Base-by-base conservation (phyloP, 2,888 invertebrate species). In the Isoperla grammatica region DNA sequence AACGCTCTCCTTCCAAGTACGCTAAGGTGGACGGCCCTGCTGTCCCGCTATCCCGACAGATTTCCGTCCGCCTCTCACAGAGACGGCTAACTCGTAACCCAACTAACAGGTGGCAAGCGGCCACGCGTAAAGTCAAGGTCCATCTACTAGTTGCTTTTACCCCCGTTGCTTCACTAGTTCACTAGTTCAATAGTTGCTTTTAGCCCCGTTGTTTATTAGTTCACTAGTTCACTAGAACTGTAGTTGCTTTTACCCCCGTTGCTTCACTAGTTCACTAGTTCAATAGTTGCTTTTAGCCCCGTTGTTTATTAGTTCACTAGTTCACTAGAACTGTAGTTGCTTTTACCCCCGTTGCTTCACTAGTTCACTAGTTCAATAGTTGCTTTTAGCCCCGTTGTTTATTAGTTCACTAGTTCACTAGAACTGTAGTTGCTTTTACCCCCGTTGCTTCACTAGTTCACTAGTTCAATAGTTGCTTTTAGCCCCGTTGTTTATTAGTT, bases 111-210 rank as follows among this genome's bases (percentile, higher is more conserved):
- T 86, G 87, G 85, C 83, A 80, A 71, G 81, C 74, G 65, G 84
- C 84, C 74, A 84, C 86, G 72, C 84, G 86, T 71, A 87, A 84
- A 83, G 85, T 86, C 39, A 53, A 53, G 53, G 53, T 53, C 11
- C 37, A 53, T 15, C 13, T 22, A 12, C 17, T 22, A 6, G 6
- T 22, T 12, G 46, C 19, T 46, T 20, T n/a, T 20, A n/a, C 46
- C 22, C 46, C 22, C 2, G 46, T 17, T 46, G 3, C 2, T 46
- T 8, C 8, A 8, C 29, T 29, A 6, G 29, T 29, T 8, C 29
- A 29, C 29, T 29, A 6, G 29, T 29, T 29, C 29, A 29, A 6
- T 29, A 29, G 29, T 29, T 29, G 29, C 29, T 29, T 29, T 29
- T n/a, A n/a, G n/a, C n/a, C n/a, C n/a, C n/a, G n/a, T n/a, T 29